These are phyloP conservation scores for Cyclophora punctaria DNA, from an alignment of 2,888 invertebrate genomes.

Conservation along the genomic window DNA sequence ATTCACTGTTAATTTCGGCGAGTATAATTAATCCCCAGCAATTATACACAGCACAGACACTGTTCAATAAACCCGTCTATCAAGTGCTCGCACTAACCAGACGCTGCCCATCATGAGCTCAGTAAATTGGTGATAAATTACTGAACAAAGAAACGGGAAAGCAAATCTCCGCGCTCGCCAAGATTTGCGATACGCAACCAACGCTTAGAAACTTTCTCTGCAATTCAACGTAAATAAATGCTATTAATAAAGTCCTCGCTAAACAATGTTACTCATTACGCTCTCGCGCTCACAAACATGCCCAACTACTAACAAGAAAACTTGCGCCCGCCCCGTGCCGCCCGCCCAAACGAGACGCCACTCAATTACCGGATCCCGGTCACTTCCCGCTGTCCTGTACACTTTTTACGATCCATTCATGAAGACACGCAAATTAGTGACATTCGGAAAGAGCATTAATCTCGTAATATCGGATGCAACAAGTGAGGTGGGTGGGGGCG, in stretches of 20 bases:
- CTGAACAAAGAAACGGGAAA: slow-evolving; percentile 10
- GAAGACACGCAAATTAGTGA: slow-evolving; percentile 36
- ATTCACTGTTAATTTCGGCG: too few species aligned
- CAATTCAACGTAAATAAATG: background rate
- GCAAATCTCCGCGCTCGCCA: slow-evolving; percentile 12
- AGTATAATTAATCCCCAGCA: slow-evolving; percentile 7
- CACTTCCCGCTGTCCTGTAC: background rate
- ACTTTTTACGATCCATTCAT: slow-evolving; percentile 25
- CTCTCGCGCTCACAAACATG: slow-evolving; percentile 2
- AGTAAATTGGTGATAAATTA: slow-evolving; percentile 19
- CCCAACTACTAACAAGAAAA: slow-evolving; percentile 5
- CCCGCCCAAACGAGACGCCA: background rate
- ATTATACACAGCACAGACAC: slow-evolving; percentile 8
- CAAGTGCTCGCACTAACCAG: slow-evolving; percentile 9
- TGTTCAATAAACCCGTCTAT: slow-evolving; percentile 14
- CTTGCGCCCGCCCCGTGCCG: slow-evolving; percentile 1
- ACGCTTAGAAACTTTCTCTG: background rate
- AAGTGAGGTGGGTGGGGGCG: slow-evolving; percentile 38
- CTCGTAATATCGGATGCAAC: slow-evolving; percentile 55
- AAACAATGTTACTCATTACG: slow-evolving; percentile 1
- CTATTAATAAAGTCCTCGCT: background rate
- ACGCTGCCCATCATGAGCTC: slow-evolving; percentile 5
- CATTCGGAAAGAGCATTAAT: slow-evolving; percentile 50
- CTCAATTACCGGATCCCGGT: background rate
- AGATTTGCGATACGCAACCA: slow-evolving; percentile 6